These are phyloP conservation scores for Polydesmus complanatus DNA, from an alignment of 2,888 invertebrate species.

Conservation along the genomic window DNA sequence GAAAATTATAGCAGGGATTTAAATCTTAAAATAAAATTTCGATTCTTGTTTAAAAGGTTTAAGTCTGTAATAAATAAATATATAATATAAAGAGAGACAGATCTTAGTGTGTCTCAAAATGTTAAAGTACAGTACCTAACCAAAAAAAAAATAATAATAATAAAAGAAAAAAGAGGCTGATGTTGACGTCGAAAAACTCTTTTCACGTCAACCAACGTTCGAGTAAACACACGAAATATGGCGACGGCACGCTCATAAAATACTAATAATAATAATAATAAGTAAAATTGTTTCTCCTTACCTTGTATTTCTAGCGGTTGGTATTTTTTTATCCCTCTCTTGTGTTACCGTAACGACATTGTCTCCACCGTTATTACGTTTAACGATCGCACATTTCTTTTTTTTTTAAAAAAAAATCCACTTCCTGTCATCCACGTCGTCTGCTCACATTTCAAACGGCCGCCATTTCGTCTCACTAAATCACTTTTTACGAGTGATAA, in stretches of 20 bases:
- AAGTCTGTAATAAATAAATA: no score
- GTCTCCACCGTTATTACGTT: background rate
- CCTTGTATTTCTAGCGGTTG: background rate
- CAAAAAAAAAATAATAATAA: background rate
- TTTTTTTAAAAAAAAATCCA: no score
- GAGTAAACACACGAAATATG: background rate
- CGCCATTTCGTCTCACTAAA: background rate
- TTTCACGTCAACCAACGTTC: background rate
- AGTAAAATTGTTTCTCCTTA: background rate
- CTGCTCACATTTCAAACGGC: background rate
- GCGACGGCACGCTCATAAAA: background rate
- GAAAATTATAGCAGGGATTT: no score
- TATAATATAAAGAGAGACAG: no score
- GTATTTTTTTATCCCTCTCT: no score
- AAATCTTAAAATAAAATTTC: no score
- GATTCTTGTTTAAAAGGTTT: no score
- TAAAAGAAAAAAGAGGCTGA: background rate
- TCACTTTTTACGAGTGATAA: no score
- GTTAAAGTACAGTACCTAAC: no score
- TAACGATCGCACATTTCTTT: background rate
- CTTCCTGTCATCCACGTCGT: background rate
- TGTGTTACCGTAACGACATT: background rate
- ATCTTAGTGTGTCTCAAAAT: no score
- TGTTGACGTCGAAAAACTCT: background rate
- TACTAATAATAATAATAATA: background rate